Conservation (phyloP, 2,113 vertebrate species). For the Poecile atricapillus region DNA sequence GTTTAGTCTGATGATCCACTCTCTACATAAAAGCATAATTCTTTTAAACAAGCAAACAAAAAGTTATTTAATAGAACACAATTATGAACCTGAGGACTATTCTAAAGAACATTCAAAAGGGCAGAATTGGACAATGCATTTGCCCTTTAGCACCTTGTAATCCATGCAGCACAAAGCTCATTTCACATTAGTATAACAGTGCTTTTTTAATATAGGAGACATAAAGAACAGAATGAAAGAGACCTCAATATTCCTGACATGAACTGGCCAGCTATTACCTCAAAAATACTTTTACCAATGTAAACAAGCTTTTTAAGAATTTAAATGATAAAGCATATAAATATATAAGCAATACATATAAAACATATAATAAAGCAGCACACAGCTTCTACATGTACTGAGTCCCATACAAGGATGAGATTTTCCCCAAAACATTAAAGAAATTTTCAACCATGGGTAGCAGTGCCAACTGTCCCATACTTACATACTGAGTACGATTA, state of each 20-base stretch:
- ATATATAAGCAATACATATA: too few species aligned
- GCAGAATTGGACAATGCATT: neutral
- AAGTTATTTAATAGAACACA: neutral
- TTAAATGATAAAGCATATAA: neutral
- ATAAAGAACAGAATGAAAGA: neutral
- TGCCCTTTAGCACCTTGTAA: neutral
- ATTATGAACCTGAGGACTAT: neutral
- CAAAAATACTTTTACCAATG: neutral
- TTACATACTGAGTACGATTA: fast-evolving
- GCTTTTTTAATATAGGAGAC: neutral
- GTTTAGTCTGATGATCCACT: neutral
- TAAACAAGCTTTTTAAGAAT: neutral
- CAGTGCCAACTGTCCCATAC: neutral
- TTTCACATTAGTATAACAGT: neutral
- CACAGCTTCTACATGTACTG: neutral
- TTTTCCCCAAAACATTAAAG: neutral
- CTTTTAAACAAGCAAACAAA: neutral
- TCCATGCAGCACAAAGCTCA: neutral
- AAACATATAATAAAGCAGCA: neutral
- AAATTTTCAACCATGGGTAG: neutral
- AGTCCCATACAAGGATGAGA: neutral
- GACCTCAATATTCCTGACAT: neutral
- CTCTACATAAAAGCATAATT: neutral
- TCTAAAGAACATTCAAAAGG: neutral
- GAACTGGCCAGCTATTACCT: neutral